These are phyloP conservation scores for Pipistrellus pygmaeus DNA, from an alignment of 2,797 vertebrate genomes.

Conservation along the genomic window DNA sequence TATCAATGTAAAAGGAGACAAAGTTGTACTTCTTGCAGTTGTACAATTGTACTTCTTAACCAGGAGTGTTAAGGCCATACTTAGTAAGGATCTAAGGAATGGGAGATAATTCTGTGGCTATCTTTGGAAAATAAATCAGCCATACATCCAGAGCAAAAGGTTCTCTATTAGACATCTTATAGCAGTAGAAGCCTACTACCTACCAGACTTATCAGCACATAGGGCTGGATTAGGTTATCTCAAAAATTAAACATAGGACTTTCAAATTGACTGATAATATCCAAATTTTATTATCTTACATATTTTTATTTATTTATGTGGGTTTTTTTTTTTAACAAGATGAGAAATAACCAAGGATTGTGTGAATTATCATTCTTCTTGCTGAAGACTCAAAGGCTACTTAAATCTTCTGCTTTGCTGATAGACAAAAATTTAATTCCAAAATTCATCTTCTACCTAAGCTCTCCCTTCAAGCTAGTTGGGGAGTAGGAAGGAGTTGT, in stretches of 20 bases:
- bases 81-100: not conserved
- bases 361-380: not conserved
- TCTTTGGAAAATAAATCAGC: constrained; percentile 53
- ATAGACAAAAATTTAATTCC: not conserved
- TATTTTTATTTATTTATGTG: not conserved
- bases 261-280: not conserved
- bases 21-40: not conserved
- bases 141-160: constrained; percentile 23
- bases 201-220: not conserved
- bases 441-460: constrained; percentile 30
- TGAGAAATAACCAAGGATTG: not conserved
- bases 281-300: not conserved
- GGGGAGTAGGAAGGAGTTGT: not conserved
- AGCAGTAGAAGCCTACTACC: not conserved
- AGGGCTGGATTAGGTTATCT: not conserved
- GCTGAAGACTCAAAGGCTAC: not conserved
- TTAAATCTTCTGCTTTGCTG: constrained; percentile 12
- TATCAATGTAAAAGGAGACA: too few relatives aligned
- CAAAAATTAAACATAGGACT: not conserved
- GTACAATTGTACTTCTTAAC: not conserved
- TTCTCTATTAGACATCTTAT: not conserved
- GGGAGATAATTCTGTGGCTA: not conserved
- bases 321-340: not conserved
- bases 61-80: not conserved
- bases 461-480: not conserved